Base-by-base conservation (phyloP, 2,113 vertebrate genomes). In the Glareola pratincola region DNA sequence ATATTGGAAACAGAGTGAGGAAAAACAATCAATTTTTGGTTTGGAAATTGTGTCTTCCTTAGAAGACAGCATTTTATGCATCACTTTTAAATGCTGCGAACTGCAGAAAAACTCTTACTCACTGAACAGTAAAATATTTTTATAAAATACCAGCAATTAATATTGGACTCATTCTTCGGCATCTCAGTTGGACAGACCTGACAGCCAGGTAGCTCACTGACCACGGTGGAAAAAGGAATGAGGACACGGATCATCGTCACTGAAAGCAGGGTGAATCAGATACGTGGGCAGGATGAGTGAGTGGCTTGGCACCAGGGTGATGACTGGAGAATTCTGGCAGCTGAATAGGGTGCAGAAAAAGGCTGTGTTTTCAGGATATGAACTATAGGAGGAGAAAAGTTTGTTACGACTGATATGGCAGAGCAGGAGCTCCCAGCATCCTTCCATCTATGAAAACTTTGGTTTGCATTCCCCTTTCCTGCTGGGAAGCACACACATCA, bases 231-330 rank as follows among this genome's bases (percentile, higher is more conserved):
- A 5, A 47, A 54, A 62, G 17, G 37, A 83, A 88, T 36, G 59
- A 74, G 47, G 50, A 84, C 47, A 77, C 0, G 0, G 57, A 71
- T 45, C 26, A 56, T 50, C 11, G 1, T 29, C 1, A 6, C 23
- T 29, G 59, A 69, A 74, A 64, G 48, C 8, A 72, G 66, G 27
- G 45, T 87, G 77, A 93, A 80, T 77, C 90, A 90, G 63, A 50
- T 9, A 81, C 0, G 0, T 71, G 68, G 63, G 56, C 63, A 84
- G 56, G 37, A 36, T 73, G 43, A 80, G 8, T 23, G 39, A 96
- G 36, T 74, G 39, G 29, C 21, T 76, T 78, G 60, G 48, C 36
- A 69, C 14, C 3, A 12, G 11, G 16, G 14, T 43, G 82, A 34
- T 4, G 8, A 50, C 22, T 73, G 26, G 54, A 84, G 67, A 93